Percentiles rank a stretch among this genome's conserved stretches.
Evolutionary conservation across 2,113 vertebrate species (phyloP).

Genomic region (Cettia cetti): DNA sequence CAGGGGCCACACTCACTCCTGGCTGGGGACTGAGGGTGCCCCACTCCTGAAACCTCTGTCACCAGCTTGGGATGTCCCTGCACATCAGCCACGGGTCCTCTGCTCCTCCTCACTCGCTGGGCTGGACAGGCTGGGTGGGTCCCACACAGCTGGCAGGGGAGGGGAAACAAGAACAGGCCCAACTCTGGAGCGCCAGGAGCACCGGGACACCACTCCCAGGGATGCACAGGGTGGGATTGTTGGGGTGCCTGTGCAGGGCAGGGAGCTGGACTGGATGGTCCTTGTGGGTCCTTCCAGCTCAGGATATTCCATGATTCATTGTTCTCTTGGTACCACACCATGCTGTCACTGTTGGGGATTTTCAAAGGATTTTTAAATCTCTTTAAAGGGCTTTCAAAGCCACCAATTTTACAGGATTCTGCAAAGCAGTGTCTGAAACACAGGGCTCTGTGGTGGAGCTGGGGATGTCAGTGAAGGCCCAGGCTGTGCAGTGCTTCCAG

Average conservation of each 20-base stretch:
- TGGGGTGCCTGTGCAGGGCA: background rate
- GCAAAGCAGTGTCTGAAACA: background rate
- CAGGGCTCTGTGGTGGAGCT: background rate
- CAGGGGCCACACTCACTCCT: background rate
- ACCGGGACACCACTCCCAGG: accelerated
- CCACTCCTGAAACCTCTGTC: background rate
- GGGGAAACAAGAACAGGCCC: background rate
- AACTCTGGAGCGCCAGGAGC: background rate
- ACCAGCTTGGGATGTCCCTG: background rate
- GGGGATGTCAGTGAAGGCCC: background rate
- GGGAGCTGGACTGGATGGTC: background rate
- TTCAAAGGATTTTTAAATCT: background rate
- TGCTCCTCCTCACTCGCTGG: background rate
- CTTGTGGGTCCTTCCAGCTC: background rate
- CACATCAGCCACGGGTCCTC: background rate
- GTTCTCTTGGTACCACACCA: background rate
- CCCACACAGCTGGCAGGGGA: background rate
- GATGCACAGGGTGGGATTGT: background rate
- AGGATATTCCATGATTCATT: background rate
- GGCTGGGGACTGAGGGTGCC: background rate
- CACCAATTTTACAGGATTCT: background rate
- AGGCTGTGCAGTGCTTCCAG: background rate
- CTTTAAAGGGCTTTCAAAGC: background rate
- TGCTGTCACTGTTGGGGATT: background rate
- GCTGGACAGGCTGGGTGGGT: background rate